Evolutionary conservation across 2,888 invertebrate species (phyloP), one percentile per base, ranked within the genome.

Genomic region (Arge pagana): DNA sequence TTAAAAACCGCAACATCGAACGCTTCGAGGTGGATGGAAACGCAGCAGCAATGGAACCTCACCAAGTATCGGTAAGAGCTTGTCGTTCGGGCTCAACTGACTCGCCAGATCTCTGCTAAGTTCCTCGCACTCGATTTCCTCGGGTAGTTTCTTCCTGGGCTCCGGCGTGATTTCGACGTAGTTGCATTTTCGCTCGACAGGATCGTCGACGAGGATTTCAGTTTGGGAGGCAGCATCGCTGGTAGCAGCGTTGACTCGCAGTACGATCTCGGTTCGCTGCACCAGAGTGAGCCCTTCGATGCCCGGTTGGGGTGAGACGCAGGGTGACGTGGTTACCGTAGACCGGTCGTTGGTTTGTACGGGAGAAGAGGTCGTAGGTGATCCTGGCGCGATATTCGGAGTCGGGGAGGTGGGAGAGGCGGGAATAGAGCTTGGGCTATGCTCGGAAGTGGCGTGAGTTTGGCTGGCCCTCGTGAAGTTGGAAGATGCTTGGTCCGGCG

Each of bases 111-210:
- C 86, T 56, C 82, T 77, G 36, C 84, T 83, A 57, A 89, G 79
- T 64, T 84, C 81, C 68, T 91, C 90, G 78, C 89, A 90, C 64
- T 89, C 90, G 61, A 89, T 81, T 76, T 91, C 91, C 71, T 90
- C 90, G 59, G 85, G 83, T 36, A 84, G 78, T 61, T 85, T 85
- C 65, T 82, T 83, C 56, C 86, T 80, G 1, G 80, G 79, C 30
- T 77, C 76, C 15, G 82, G 74, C 35, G 82, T 78, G 1, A 56
- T 42, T 24, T 61, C 61, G 8, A 49, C 39, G 1, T 50, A 52
- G 23, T 7, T 33, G 10, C 5, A 49, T 33, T n/a, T 11, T 52
- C 13, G 23, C 26, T 40, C 26, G 26, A 4, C 30, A 30, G 15
- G 16, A 50, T 31, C 18, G 39, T n/a, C 18, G 30, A 2, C 28